Base-by-base conservation (phyloP, 2,888 invertebrate genomes). In the Gastracanthus pulcherrimus region DNA sequence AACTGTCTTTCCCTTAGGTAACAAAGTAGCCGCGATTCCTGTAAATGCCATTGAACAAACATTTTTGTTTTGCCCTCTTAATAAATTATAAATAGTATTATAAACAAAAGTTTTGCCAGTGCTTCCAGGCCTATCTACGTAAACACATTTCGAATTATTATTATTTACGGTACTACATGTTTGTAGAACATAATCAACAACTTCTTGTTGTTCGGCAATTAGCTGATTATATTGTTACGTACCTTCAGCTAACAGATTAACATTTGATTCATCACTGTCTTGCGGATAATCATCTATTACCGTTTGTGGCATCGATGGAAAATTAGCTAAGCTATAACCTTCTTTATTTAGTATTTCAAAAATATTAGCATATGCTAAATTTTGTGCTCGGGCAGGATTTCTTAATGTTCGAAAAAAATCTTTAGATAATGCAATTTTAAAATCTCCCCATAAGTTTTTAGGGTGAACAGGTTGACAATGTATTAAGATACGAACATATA, bases 401-500 rank as follows among this genome's bases (percentile, higher is more conserved):
- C n/a, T n/a, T n/a, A n/a, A n/a, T n/a, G 4, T 41, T 3, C 60
- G 34, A 6, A 5, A 16, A 70, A 51, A 81, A 77, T 84, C 85
- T 75, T 86, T 84, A 2, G 84, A 83, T 84, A 86, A 76, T 29
- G 76, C 3, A 6, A 48, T 29, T 81, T 84, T 84, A 79, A 82
- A 87, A 41, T 83, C 48, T 23, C 78, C 48, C 78, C 78, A 83
- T 3, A 89, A 66, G 19, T 81, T 23, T 34, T 72, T 9, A 1
- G 86, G 86, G 80, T 86, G 69, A 2, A 76, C 31, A 3, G 87
- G 84, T 41, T 85, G 76, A 66, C 85, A 84, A 67, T 84, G 87
- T 66, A 82, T 80, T 13, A 86, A 81, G 45, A 89, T 85, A 69
- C 82, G 70, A 9, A 86, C 86, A 83, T 89, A 90, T 9, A 89